These are phyloP conservation scores for Troglohyphantes excavatus DNA, from an alignment of 2,888 invertebrate genomes.

Conservation along the genomic window DNA sequence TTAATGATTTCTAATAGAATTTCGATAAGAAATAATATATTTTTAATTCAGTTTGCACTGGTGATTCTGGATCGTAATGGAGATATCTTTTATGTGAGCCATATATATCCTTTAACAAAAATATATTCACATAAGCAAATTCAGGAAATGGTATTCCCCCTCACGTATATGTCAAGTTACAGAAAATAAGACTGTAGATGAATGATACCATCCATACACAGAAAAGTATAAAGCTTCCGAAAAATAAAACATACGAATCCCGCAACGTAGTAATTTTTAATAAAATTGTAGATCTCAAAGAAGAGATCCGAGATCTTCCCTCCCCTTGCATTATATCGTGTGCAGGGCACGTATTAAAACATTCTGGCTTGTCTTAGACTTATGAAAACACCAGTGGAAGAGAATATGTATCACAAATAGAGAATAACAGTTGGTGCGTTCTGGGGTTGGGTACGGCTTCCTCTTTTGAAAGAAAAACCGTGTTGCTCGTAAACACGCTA, in stretches of 20 bases:
- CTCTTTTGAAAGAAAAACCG: conserved; percentile 48
- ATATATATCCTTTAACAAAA: neutral
- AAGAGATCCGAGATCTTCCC: neutral
- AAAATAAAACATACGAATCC: neutral
- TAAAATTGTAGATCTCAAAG: conserved; percentile 38
- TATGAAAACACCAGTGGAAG: conserved; percentile 11
- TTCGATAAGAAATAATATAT: no score
- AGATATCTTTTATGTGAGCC: neutral
- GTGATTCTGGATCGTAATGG: neutral
- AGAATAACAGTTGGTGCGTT: conserved; percentile 32
- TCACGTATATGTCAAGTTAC: neutral
- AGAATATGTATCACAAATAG: conserved; percentile 18
- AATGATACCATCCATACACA: neutral
- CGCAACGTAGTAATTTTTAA: conserved; percentile 38
- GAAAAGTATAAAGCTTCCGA: neutral
- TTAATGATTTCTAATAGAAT: no score
- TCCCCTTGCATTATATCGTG: neutral
- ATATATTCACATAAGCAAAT: neutral
- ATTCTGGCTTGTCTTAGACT: neutral
- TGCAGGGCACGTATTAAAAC: neutral
- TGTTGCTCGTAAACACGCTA: conserved; percentile 41
- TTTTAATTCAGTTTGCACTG: no score
- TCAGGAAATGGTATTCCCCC: neutral
- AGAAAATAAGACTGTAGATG: neutral
- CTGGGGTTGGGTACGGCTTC: neutral